A percentile compares a stretch with the other conserved stretches of the same genome.
phyloP scores from a whole-genome alignment of 2,113 vertebrate species.

The Turdus rufiventris region DNA sequence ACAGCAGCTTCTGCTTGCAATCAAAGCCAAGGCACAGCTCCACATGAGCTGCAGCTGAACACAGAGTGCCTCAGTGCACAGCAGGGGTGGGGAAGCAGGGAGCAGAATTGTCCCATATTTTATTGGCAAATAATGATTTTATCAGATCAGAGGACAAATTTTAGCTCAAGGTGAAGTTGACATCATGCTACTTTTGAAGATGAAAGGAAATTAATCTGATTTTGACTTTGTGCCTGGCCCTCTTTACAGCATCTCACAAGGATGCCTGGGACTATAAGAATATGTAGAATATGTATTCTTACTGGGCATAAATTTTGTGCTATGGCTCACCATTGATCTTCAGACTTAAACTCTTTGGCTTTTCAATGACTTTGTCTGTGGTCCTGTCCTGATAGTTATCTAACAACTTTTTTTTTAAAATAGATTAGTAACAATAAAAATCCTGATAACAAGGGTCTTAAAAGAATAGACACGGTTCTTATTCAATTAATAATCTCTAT shows the following conservation, averaged over 20 bases:
- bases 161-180: neutral
- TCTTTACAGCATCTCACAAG: neutral
- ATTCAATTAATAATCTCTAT: neutral
- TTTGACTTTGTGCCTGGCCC: neutral
- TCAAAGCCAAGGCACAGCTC: neutral
- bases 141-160: neutral
- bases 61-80: neutral
- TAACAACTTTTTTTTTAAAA: neutral
- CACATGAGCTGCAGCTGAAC: neutral
- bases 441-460: neutral
- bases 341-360: neutral
- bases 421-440: neutral
- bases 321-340: neutral
- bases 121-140: conserved; percentile 20
- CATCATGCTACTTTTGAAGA: neutral
- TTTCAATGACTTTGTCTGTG: neutral
- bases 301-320: neutral
- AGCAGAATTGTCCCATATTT: neutral
- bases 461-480: neutral
- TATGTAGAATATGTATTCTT: neutral
- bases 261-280: neutral
- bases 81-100: neutral
- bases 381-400: neutral
- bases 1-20: neutral
- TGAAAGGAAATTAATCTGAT: neutral